These are phyloP conservation scores for Menidia beryllina DNA, from an alignment of 2,113 vertebrate species.

Conservation along the genomic window DNA sequence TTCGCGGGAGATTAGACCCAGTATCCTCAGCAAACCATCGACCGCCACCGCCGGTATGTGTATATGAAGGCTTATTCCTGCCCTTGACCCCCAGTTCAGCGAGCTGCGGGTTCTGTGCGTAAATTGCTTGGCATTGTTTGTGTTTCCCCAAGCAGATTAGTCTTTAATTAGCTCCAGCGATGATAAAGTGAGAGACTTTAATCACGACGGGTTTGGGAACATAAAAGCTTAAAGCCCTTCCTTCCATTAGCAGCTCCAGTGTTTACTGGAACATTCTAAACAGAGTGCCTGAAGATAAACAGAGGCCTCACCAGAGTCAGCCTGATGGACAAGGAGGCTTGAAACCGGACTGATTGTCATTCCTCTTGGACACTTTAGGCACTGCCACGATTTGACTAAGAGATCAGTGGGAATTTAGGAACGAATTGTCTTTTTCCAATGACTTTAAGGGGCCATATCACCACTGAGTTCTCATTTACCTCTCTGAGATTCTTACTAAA, in stretches of 20 bases:
- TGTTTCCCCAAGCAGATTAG: conserved; percentile 64
- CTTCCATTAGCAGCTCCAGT: conserved; percentile 78
- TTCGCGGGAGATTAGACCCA: conserved; percentile 46
- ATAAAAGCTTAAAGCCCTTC: conserved; percentile 66
- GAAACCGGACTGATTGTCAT: conserved; percentile 58
- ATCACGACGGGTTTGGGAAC: conserved; percentile 72
- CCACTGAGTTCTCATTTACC: conserved; percentile 16
- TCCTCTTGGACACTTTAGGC: conserved; percentile 31
- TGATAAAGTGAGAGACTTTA: conserved; percentile 72
- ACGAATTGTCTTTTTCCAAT: not conserved
- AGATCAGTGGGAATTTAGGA: conserved; percentile 26
- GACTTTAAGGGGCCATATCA: conserved; percentile 3
- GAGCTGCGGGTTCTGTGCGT: conserved; percentile 60
- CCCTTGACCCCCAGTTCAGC: conserved; percentile 52
- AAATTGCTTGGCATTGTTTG: conserved; percentile 74
- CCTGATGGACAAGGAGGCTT: conserved; percentile 59
- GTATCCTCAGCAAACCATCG: conserved; percentile 64
- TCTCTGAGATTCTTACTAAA: conserved; percentile 26
- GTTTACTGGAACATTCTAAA: conserved; percentile 80
- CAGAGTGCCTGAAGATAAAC: conserved; percentile 78
- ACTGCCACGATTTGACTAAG: conserved; percentile 41
- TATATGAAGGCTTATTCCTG: conserved; percentile 63
- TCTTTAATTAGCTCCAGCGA: conserved; percentile 73
- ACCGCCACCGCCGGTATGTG: conserved; percentile 71
- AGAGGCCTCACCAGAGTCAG: conserved; percentile 65